A percentile compares a stretch with the other conserved stretches of the same genome.
phyloP scores from a whole-genome alignment of 2,113 vertebrate genomes.

The Gobio gobio region DNA sequence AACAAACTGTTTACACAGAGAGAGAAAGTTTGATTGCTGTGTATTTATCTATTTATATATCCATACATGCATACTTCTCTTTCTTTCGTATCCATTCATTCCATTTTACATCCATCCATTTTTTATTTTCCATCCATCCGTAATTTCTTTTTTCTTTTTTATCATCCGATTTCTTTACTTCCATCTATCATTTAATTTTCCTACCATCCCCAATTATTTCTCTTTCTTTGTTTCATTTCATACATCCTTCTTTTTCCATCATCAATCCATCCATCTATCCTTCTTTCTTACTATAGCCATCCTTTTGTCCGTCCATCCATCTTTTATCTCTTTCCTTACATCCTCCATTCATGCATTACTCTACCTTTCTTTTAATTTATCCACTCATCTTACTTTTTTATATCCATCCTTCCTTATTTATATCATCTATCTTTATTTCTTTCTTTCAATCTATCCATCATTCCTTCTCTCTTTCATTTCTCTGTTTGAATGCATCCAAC shows the following conservation, averaged over 20 bases:
- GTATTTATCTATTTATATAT: neutral
- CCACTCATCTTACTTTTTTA: neutral
- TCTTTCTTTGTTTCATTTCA: neutral
- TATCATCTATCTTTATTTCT: neutral
- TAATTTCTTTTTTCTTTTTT: too few relatives aligned
- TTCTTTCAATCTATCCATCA: neutral
- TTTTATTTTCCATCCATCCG: too few relatives aligned
- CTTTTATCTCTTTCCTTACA: neutral
- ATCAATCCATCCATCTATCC: neutral
- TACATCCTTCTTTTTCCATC: neutral
- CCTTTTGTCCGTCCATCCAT: too few relatives aligned
- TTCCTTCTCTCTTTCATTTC: neutral
- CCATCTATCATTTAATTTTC: neutral
- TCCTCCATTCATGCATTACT: neutral
- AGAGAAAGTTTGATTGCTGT: neutral
- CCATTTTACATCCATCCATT: neutral
- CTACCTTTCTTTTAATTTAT: neutral
- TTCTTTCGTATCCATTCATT: neutral
- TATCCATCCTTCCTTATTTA: neutral
- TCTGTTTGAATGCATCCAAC: too few relatives aligned
- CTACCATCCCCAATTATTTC: neutral
- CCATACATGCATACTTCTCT: neutral
- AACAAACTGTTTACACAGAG: constrained; percentile 42
- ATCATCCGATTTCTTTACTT: neutral
- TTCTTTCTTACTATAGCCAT: neutral